phyloP scores from a whole-genome alignment of 2,113 vertebrate species.

The Chaenogobius annularis region DNA sequence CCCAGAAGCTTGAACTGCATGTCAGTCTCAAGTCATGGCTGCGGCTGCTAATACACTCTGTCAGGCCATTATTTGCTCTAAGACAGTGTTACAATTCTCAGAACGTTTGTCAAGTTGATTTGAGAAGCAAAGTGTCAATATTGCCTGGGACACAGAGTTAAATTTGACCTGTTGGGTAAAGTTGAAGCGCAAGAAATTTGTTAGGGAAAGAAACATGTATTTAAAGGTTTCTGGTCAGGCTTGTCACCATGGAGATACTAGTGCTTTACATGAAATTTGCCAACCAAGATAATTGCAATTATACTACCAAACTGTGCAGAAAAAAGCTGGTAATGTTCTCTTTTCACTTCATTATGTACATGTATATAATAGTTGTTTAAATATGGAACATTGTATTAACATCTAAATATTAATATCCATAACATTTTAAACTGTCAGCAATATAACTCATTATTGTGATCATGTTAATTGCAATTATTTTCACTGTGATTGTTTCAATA shows the following conservation, averaged over 20 bases:
- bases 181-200: conserved; percentile 25
- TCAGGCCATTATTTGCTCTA: conserved; percentile 63
- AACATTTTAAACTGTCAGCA: no score
- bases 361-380: no score
- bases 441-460: no score
- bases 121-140: conserved; percentile 63
- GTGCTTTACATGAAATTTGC: not conserved
- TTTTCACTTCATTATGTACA: no score
- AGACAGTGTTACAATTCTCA: conserved; percentile 61
- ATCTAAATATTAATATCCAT: no score
- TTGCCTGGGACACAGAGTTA: conserved; percentile 34
- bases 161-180: conserved; percentile 58
- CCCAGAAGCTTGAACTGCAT: conserved; percentile 36
- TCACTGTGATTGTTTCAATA: no score
- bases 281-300: no score
- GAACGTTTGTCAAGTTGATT: conserved; percentile 75
- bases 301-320: no score
- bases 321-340: no score
- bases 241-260: not conserved
- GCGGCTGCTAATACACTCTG: conserved; percentile 50
- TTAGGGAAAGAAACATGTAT: not conserved
- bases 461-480: no score
- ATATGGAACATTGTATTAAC: no score
- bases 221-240: not conserved
- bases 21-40: conserved; percentile 45